phyloP scores from a whole-genome alignment of 2,797 vertebrate species.

The Aselliscus stoliczkanus region DNA sequence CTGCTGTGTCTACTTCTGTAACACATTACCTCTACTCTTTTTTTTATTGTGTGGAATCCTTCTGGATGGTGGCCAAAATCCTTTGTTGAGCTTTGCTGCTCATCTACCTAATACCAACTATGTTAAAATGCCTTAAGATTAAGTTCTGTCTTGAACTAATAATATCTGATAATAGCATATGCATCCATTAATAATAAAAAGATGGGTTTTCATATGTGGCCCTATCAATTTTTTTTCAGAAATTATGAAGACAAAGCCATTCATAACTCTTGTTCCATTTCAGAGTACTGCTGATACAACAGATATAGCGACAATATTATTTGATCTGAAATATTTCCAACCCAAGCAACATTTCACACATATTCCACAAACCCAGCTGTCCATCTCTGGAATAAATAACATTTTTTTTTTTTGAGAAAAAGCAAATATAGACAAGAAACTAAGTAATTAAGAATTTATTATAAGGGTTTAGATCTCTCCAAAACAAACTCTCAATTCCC shows the following conservation, averaged over 20 bases:
- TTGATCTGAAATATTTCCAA: background rate
- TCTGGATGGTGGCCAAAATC: background rate
- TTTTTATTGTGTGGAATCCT: background rate
- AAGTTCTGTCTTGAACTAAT: background rate
- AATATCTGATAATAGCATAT: background rate
- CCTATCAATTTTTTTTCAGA: slow-evolving; percentile 5
- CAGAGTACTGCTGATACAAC: background rate
- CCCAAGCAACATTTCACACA: slow-evolving; percentile 4
- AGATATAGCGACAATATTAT: slow-evolving; percentile 22
- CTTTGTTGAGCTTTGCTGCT: background rate
- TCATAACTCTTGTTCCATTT: background rate
- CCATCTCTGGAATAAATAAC: slow-evolving; percentile 44
- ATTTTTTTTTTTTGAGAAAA: slow-evolving; percentile 54
- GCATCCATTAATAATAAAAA: slow-evolving; percentile 16
- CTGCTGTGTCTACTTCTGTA: background rate
- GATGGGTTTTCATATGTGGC: background rate
- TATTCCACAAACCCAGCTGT: background rate
- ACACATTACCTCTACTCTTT: background rate
- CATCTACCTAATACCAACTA: background rate
- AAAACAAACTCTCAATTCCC: slow-evolving; percentile 2
- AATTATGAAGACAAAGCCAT: background rate
- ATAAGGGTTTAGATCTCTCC: background rate
- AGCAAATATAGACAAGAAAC: slow-evolving; percentile 38
- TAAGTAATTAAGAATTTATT: slow-evolving; percentile 54
- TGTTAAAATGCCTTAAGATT: background rate